A percentile compares a stretch with the other conserved stretches of the same genome.
Conservation (phyloP, 2,888 invertebrate species). For the Diarsia dahlii region DNA sequence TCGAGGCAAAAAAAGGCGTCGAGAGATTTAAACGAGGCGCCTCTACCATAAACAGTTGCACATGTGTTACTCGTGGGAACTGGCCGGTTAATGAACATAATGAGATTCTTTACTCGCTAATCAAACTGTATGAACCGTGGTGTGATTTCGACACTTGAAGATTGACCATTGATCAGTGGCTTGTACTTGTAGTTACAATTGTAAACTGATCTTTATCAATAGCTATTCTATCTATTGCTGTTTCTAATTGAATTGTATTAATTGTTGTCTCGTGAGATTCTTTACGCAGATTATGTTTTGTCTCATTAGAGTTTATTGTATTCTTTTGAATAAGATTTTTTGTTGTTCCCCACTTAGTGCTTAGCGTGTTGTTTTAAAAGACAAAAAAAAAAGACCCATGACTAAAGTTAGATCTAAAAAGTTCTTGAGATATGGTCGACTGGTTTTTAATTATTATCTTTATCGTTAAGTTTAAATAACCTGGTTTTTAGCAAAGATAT, state of each 20-base stretch:
- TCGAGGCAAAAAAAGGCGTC: slow-evolving; percentile 74
- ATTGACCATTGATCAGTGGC: slow-evolving; percentile 52
- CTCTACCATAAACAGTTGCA: slow-evolving; percentile 80
- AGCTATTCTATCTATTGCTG: slow-evolving; percentile 15
- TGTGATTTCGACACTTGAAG: slow-evolving; percentile 67
- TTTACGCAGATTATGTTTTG: slow-evolving; percentile 47
- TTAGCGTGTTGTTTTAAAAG: slow-evolving; percentile 40
- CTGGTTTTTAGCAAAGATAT: not conserved
- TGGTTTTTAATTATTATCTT: slow-evolving; percentile 33
- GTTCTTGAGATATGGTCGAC: slow-evolving; percentile 32
- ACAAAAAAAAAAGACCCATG: slow-evolving; percentile 53
- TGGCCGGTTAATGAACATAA: slow-evolving; percentile 79
- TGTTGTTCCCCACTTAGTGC: slow-evolving; percentile 29
- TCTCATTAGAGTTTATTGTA: slow-evolving; percentile 54
- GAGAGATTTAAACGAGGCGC: slow-evolving; percentile 80
- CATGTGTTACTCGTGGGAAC: slow-evolving; percentile 87
- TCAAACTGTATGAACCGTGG: slow-evolving; percentile 71
- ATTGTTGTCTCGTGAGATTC: slow-evolving; percentile 46
- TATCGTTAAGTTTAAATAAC: slow-evolving; percentile 5
- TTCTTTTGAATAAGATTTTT: slow-evolving; percentile 38
- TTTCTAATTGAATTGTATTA: slow-evolving; percentile 51
- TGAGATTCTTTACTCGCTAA: slow-evolving; percentile 83
- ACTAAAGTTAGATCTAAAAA: slow-evolving; percentile 41
- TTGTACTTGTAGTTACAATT: slow-evolving; percentile 32
- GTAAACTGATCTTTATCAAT: slow-evolving; percentile 45